Evolutionary conservation across 1,140 invertebrate genomes (phyloP).

Genomic region (Orchesella cincta): DNA sequence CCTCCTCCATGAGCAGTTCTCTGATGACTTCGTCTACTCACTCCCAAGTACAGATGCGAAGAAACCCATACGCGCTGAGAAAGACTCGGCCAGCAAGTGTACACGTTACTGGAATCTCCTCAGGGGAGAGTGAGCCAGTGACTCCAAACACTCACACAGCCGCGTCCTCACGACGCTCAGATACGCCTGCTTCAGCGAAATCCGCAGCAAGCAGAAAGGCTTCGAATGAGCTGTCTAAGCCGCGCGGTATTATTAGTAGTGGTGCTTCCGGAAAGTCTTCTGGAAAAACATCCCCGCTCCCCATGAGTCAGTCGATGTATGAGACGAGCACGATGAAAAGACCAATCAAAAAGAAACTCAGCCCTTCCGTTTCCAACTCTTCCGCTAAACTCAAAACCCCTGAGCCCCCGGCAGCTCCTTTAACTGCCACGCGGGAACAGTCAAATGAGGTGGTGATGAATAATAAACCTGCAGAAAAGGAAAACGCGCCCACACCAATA

Average conservation of each 20-base stretch:
- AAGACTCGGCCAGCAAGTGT: conserved; percentile 48
- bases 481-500: not conserved
- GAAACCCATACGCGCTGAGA: conserved; percentile 31
- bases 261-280: conserved; percentile 25
- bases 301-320: not conserved
- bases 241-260: not conserved
- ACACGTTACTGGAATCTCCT: conserved; percentile 46
- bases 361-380: conserved; percentile 1
- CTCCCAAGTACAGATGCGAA: conserved; percentile 45
- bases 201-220: conserved; percentile 4
- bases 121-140: not conserved
- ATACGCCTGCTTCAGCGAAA: not conserved
- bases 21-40: conserved; percentile 45
- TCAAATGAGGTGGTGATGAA: not conserved
- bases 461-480: not conserved
- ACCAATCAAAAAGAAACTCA: conserved; percentile 18
- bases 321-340: conserved; percentile 24
- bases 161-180: not conserved
- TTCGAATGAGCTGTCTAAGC: not conserved
- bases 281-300: conserved; percentile 1
- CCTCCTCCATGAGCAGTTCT: conserved; percentile 41
- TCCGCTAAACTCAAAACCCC: not conserved
- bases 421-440: not conserved
- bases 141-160: not conserved
- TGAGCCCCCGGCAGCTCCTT: not conserved